phyloP scores from a whole-genome alignment of 2,888 invertebrate genomes.

The Zonitis immaculata region DNA sequence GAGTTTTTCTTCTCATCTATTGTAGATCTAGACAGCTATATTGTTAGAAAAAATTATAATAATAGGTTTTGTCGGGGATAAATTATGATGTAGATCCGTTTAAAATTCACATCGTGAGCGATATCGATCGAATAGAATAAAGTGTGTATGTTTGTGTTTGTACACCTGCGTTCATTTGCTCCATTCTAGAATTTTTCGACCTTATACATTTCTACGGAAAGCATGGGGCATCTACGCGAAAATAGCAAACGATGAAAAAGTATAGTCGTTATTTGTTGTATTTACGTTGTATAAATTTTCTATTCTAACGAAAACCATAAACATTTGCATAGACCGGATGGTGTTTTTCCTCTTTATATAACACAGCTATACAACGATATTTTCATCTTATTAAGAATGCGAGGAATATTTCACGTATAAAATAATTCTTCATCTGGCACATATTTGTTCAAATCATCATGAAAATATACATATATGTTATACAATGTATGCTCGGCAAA shows the following conservation, averaged over 20 bases:
- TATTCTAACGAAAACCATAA: constrained; percentile 17
- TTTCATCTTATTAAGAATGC: constrained; percentile 44
- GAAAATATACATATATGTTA: too few relatives aligned
- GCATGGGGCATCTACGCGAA: neutral
- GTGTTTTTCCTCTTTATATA: constrained; percentile 39
- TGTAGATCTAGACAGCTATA: too few relatives aligned
- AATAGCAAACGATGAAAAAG: neutral
- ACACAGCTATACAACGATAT: constrained; percentile 33
- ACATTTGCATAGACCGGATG: constrained; percentile 40
- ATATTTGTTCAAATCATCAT: constrained; percentile 38
- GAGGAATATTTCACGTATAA: constrained; percentile 36
- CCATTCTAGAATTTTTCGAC: too few relatives aligned
- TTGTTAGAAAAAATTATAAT: too few relatives aligned
- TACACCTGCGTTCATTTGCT: too few relatives aligned
- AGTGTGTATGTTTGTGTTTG: too few relatives aligned
- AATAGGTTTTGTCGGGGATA: too few relatives aligned
- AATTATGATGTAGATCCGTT: neutral
- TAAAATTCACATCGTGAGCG: neutral
- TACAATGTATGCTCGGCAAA: too few relatives aligned
- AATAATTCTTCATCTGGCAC: constrained; percentile 39
- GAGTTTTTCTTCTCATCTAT: too few relatives aligned
- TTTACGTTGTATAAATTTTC: constrained; percentile 20
- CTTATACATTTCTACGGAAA: too few relatives aligned
- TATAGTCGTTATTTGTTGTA: constrained; percentile 4
- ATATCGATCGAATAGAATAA: neutral